Evolutionary conservation across 2,797 vertebrate genomes (phyloP).

Genomic region (Falco columbarius): DNA sequence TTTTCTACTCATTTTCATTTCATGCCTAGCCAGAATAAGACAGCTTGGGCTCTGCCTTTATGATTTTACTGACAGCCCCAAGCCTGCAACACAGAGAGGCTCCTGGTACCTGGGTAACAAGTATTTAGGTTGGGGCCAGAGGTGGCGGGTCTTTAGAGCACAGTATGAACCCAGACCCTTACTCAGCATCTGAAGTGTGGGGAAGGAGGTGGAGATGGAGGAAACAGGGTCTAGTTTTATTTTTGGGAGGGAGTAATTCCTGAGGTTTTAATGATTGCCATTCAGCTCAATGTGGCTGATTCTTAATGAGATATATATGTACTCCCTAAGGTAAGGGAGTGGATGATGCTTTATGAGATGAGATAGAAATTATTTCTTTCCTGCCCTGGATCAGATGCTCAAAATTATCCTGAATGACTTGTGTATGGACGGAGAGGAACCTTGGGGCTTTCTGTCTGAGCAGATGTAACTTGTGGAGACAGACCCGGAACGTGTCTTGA

Average conservation of each 20-base stretch:
- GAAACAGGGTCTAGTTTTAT: background rate
- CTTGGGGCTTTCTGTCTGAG: background rate
- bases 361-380: background rate
- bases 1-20: conserved; percentile 17
- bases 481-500: rapidly evolving
- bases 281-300: background rate
- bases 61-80: background rate
- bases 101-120: background rate
- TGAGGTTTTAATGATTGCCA: background rate
- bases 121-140: background rate
- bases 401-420: background rate
- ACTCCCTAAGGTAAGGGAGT: background rate
- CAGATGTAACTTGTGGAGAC: background rate
- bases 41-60: background rate
- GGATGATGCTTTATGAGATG: background rate
- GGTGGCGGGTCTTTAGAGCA: background rate
- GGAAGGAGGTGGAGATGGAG: background rate
- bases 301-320: background rate
- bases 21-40: background rate
- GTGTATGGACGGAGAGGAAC: background rate
- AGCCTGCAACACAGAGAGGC: background rate
- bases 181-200: background rate
- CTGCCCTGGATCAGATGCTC: background rate
- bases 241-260: background rate
- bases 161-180: background rate